These are phyloP conservation scores for Spinus pinus DNA, from an alignment of 2,797 vertebrate species.

Conservation along the genomic window DNA sequence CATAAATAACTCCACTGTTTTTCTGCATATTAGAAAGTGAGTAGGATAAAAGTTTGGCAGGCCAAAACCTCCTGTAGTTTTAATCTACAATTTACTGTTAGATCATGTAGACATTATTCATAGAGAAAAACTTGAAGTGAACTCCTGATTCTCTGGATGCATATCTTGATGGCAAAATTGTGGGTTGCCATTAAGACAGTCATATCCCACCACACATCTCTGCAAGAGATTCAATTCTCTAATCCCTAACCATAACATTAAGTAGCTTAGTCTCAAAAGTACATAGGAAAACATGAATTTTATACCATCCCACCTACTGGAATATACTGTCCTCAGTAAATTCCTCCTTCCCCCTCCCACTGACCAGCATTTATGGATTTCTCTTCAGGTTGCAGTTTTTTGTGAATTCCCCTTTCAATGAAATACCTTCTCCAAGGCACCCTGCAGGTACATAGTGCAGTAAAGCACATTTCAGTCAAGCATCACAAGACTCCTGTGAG, in stretches of 20 bases:
- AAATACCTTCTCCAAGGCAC: background rate
- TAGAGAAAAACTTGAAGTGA: background rate
- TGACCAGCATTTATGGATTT: background rate
- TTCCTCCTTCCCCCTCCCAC: background rate
- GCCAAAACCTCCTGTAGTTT: background rate
- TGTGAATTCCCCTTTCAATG: background rate
- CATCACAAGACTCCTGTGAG: background rate
- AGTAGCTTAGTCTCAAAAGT: background rate
- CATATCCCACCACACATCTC: background rate
- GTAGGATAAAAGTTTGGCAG: background rate
- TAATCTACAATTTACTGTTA: background rate
- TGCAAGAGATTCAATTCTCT: background rate
- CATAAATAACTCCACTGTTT: background rate
- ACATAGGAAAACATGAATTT: background rate
- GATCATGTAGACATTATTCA: background rate
- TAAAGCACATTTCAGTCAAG: background rate
- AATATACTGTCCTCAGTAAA: background rate
- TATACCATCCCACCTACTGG: background rate
- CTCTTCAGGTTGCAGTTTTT: background rate
- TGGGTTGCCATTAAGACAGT: background rate
- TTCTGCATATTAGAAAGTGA: background rate
- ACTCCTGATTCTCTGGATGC: background rate
- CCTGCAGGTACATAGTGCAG: background rate
- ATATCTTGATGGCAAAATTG: background rate
- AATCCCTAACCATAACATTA: background rate